These are phyloP conservation scores for Tetrax tetrax DNA, from an alignment of 2,113 vertebrate genomes.

Conservation along the genomic window DNA sequence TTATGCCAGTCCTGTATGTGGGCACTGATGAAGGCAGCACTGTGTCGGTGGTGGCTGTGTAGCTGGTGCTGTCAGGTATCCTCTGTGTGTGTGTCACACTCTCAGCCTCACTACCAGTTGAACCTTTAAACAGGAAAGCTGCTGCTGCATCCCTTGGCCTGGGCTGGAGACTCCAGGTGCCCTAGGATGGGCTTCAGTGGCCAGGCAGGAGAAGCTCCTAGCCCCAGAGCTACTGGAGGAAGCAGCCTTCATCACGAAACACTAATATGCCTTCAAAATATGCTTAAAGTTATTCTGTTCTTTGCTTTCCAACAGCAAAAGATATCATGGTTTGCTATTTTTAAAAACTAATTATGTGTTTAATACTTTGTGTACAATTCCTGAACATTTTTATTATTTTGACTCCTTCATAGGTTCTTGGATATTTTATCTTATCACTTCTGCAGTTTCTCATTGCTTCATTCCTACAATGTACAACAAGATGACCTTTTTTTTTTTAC, in stretches of 20 bases:
- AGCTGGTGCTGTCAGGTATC: background rate
- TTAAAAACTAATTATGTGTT: background rate
- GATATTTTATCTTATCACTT: background rate
- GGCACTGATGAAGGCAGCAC: background rate
- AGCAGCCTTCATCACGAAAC: background rate
- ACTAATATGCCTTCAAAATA: background rate
- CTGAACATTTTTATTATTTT: background rate
- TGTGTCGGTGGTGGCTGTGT: background rate
- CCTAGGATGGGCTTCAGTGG: background rate
- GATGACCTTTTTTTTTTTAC: background rate
- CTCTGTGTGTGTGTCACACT: background rate
- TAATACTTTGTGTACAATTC: background rate
- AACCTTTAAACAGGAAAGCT: background rate
- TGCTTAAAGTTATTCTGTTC: background rate
- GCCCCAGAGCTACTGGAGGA: background rate
- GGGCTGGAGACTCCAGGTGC: background rate
- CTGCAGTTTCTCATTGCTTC: background rate
- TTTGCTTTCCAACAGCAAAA: background rate
- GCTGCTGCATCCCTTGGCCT: accelerated
- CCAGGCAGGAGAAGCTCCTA: background rate
- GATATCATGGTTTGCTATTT: background rate
- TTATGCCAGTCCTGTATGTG: background rate
- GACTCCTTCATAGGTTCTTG: background rate
- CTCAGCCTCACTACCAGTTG: background rate
- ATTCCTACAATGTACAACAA: background rate